These are phyloP conservation scores for Drosophila malerkotliana DNA, from an alignment of 1,140 invertebrate genomes.

Conservation along the genomic window DNA sequence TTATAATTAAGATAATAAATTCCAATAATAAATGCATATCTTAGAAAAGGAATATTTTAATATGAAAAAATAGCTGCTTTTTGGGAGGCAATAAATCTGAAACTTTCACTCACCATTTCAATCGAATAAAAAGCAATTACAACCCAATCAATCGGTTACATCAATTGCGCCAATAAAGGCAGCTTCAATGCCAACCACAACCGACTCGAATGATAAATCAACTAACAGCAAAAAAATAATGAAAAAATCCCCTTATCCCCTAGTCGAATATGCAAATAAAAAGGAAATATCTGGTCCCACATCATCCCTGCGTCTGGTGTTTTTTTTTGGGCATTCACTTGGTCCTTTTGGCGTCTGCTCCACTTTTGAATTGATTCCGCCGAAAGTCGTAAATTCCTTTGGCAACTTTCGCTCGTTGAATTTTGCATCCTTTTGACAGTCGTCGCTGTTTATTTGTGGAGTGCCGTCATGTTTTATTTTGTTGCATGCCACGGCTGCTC, in stretches of 20 bases:
- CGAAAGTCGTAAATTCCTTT: conserved; percentile 79
- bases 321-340: conserved; percentile 19
- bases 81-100: not conserved
- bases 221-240: conserved; percentile 29
- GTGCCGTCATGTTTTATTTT: conserved; percentile 48
- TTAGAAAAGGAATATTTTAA: too few relatives aligned
- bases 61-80: not conserved
- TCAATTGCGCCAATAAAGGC: conserved; percentile 40
- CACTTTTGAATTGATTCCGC: conserved; percentile 74
- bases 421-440: conserved; percentile 32
- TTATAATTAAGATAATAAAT: not conserved
- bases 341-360: conserved; percentile 33
- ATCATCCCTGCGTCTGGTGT: conserved; percentile 10
- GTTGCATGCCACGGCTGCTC: conserved; percentile 10
- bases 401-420: conserved; percentile 64
- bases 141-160: conserved; percentile 53
- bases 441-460: conserved; percentile 47
- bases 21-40: too few relatives aligned
- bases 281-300: conserved; percentile 25
- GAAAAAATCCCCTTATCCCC: conserved; percentile 26
- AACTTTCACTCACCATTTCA: conserved; percentile 12
- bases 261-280: conserved; percentile 42
- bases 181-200: conserved; percentile 31
- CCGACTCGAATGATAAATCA: conserved; percentile 58
- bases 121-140: conserved; percentile 68